Evolutionary conservation across 2,888 invertebrate genomes (phyloP), one percentile per base, ranked within the genome.

Genomic region (Muschampia plurimacula): DNA sequence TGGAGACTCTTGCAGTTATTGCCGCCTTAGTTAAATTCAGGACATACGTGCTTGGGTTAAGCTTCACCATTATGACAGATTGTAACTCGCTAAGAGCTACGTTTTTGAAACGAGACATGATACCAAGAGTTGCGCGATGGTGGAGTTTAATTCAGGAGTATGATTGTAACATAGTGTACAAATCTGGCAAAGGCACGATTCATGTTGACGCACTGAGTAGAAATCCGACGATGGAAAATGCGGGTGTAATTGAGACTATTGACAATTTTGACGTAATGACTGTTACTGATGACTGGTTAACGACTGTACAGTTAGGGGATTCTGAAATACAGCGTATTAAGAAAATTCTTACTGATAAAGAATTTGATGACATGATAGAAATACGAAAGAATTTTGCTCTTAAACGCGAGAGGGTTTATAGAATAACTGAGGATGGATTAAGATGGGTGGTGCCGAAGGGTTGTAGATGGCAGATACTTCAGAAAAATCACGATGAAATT

Each of bases 91-190:
- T 49, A n/a, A 49, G 49, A 49, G 49, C 49, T n/a, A 82, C 79
- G 9, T 84, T 80, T 13, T 80, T 80, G 7, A 75, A 73, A 59
- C 81, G 81, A 49, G 83, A 80, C 72, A 77, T 83, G 5, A 63
- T 75, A n/a, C 81, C 83, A 8, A 65, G 81, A 69, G 79, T 84
- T 41, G 84, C 78, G 3, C 59, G 83, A 46, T 84, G 86, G 84
- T 86, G 83, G 84, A 59, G 82, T 12, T 44, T 39, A 28, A 71
- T 81, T 3, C 81, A 80, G 67, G 84, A 85, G 67, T 86, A 77
- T 69, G 77, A 80, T 59, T 85, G 82, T 67, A 79, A 78, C 44
- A 70, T 77, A 3, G 74, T 69, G 65, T 85, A 65, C 6, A 49
- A n/a, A 49, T n/a, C 49, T n/a, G 49, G 49, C n/a, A 49, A 7